phyloP scores from a whole-genome alignment of 2,888 invertebrate genomes.

The Hetaerina titia region DNA sequence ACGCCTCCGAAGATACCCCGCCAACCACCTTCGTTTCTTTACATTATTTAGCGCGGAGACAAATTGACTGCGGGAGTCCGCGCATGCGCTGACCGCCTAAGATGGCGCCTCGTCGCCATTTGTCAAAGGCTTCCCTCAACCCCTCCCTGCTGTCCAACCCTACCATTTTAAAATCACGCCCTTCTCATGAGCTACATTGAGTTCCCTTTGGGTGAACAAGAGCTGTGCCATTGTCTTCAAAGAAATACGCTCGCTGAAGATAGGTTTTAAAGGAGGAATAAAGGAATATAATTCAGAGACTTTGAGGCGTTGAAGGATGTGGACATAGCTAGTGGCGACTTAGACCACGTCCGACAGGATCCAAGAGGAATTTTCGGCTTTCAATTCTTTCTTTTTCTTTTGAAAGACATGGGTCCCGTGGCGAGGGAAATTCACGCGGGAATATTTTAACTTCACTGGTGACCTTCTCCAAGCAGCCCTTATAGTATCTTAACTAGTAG shows the following conservation, averaged over 20 bases:
- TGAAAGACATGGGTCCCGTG: neutral
- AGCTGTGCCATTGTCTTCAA: neutral
- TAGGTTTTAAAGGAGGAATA: neutral
- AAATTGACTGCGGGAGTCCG: conserved; percentile 18
- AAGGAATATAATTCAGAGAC: neutral
- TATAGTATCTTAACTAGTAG: too few species aligned
- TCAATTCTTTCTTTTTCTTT: neutral
- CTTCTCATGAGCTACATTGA: neutral
- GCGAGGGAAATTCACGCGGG: neutral
- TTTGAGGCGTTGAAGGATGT: conserved; percentile 14
- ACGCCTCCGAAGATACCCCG: neutral
- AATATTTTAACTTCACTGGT: neutral
- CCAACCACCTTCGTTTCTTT: neutral
- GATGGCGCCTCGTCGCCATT: conserved; percentile 51
- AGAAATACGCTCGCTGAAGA: neutral
- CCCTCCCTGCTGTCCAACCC: neutral
- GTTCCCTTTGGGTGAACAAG: conserved; percentile 27
- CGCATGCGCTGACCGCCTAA: conserved; percentile 19
- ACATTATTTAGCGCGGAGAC: neutral
- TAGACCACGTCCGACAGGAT: neutral
- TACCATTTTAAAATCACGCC: neutral
- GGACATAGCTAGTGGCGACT: neutral
- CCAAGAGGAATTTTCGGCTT: neutral
- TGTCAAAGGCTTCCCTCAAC: conserved; percentile 26
- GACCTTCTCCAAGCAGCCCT: neutral